Base-by-base conservation (phyloP, 2,797 vertebrate genomes). In the Sebastes paucispinis region DNA sequence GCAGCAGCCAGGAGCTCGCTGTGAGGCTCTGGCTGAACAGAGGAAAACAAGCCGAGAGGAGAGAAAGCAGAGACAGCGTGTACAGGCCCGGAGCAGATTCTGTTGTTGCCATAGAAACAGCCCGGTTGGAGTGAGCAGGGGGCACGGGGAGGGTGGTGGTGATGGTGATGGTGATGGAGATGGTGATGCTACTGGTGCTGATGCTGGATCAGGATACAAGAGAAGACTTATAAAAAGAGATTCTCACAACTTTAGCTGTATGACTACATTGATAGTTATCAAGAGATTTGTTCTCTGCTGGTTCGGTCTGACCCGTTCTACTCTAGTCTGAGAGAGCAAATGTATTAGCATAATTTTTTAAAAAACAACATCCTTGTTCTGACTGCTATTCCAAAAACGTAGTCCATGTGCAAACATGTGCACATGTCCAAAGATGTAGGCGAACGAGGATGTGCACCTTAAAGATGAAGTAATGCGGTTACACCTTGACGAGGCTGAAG, bases 51-150 rank as follows among this genome's bases (percentile, higher is more conserved):
- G 79, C 47, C 6, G 75, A 77, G 83, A 82, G 66, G 75, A 91
- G 87, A 86, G 81, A 84, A 81, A 88, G 83, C 80, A 75, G 34
- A 81, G 75, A 84, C 50, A 13, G 77, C 10, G 79, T 57, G 86
- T 82, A 77, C 88, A 88, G 86, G 89, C 81, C 92, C 24, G 63
- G 84, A 84, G 92, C 89, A 94, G 90, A 93, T 90, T 93, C 78
- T 81, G 85, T 64, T 81, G 93, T 95, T 94, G 90, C 94, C 91
- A 96, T 95, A 87, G 94, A 88, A 95, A 96, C 95, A 93, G 89
- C 72, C 87, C 34, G 27, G 83, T 57, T 84, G 59, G 88, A 91
- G 88, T 88, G 88, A 88, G 83, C 75, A 69, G 59, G 84, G 88
- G 89, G 86, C 34, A 88, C 22, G 10, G 66, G 73, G 76, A 81